These are phyloP conservation scores for Drosophila villosipedis DNA, from an alignment of 2,888 invertebrate species.

Conservation along the genomic window DNA sequence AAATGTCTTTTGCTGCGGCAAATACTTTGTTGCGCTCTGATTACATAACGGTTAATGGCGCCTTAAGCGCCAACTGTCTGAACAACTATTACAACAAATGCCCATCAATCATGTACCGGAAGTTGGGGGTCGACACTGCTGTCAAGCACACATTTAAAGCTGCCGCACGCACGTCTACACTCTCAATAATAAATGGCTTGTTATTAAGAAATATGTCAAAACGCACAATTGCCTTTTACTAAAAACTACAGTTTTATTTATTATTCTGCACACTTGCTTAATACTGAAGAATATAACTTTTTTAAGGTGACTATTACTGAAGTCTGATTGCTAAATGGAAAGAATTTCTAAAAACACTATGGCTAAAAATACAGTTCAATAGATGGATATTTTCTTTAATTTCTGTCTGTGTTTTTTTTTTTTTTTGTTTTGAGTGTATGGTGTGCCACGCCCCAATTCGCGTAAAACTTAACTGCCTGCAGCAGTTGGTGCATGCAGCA, in stretches of 20 bases:
- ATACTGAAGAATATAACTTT: not conserved
- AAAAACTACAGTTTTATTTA: not conserved
- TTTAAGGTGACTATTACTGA: not conserved
- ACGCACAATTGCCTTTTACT: not conserved
- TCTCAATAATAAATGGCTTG: not conserved
- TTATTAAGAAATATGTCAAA: not conserved
- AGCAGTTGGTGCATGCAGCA: constrained; percentile 15
- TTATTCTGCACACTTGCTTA: not conserved
- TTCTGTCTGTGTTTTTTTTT: not conserved
- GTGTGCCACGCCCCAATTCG: not conserved
- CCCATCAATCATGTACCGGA: constrained; percentile 63
- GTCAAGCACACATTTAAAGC: constrained; percentile 41
- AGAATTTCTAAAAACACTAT: not conserved
- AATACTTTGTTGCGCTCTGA: constrained; percentile 27
- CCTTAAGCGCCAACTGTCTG: constrained; percentile 33
- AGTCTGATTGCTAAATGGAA: not conserved
- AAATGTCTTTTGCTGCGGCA: not conserved
- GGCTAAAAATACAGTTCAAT: not conserved
- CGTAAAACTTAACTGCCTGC: constrained; percentile 5
- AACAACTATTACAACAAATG: constrained; percentile 20
- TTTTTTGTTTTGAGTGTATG: no score
- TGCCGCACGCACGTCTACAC: constrained; percentile 5
- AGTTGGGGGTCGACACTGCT: constrained; percentile 11
- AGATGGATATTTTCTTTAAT: not conserved
- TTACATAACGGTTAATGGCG: constrained; percentile 29